Percentiles rank a stretch among this genome's conserved stretches.
These are phyloP conservation scores for Mus spretus DNA, from an alignment of 2,797 vertebrate genomes.

Conservation along the genomic window DNA sequence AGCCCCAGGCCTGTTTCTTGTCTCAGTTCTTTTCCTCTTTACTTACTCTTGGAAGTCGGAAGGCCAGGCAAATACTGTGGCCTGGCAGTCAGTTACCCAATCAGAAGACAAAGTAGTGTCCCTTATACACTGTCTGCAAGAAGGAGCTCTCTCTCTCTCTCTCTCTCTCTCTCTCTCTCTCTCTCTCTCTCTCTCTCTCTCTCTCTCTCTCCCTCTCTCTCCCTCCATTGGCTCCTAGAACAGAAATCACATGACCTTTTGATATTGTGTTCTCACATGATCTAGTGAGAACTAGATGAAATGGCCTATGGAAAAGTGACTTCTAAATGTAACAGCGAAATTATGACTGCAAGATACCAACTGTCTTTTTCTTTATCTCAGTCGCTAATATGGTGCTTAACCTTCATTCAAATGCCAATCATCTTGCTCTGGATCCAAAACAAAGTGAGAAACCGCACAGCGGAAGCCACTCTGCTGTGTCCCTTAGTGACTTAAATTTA, in stretches of 20 bases:
- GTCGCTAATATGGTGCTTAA: neutral
- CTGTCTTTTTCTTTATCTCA: neutral
- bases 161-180: too few species aligned
- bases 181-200: neutral
- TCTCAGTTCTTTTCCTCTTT: neutral
- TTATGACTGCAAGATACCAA: neutral
- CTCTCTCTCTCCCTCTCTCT: too few species aligned
- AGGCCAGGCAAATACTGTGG: too few species aligned
- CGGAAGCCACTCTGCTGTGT: conserved; percentile 45
- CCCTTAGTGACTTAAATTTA: conserved; percentile 68
- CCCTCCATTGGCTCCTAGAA: neutral
- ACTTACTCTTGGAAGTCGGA: neutral
- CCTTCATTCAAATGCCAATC: conserved; percentile 55
- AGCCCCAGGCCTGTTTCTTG: neutral
- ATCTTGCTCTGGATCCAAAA: conserved; percentile 31
- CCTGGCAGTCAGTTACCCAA: neutral
- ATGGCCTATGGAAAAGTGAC: neutral
- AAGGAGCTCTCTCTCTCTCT: neutral
- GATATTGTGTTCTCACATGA: neutral
- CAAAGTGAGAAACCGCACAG: conserved; percentile 21
- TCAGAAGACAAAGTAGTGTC: neutral
- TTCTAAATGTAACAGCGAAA: conserved; percentile 50
- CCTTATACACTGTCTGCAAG: neutral
- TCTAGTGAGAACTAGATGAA: conserved; percentile 12
- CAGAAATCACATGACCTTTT: conserved; percentile 27